Percentiles rank a stretch among this genome's conserved stretches.
These are phyloP conservation scores for Pelecanus crispus DNA, from an alignment of 2,113 vertebrate genomes.

Conservation along the genomic window DNA sequence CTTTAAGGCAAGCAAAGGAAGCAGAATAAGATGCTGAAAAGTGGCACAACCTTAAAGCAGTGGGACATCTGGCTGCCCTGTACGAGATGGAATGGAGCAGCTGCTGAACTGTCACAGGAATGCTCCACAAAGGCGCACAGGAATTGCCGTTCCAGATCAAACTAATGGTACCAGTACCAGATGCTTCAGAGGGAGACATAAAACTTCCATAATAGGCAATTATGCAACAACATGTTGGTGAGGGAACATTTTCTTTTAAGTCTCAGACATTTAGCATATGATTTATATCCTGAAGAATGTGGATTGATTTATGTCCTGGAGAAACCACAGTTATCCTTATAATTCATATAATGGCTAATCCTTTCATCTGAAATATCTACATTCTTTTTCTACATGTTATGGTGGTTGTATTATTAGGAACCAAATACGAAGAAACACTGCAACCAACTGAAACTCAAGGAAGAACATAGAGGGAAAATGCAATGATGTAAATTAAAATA, in stretches of 20 bases:
- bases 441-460: not conserved
- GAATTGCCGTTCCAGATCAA: constrained; percentile 27
- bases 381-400: not conserved
- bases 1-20: not conserved
- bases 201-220: constrained; percentile 49
- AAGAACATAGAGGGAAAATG: not conserved
- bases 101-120: constrained; percentile 47
- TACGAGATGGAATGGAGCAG: constrained; percentile 16
- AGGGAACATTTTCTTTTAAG: constrained; percentile 7
- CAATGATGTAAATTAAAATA: not conserved
- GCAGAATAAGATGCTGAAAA: not conserved
- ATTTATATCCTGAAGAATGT: constrained; percentile 41
- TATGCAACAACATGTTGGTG: constrained; percentile 2
- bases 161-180: constrained; percentile 46
- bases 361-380: not conserved
- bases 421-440: not conserved
- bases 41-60: not conserved
- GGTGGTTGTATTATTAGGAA: not conserved
- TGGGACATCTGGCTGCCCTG: constrained; percentile 49
- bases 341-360: not conserved
- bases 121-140: not conserved
- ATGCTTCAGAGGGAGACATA: constrained; percentile 50
- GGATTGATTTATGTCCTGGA: constrained; percentile 36
- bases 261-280: not conserved
- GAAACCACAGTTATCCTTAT: not conserved